Percentiles rank a stretch among this genome's conserved stretches.
phyloP scores from a whole-genome alignment of 1,140 invertebrate species.

The Dermatophagoides farinae region DNA sequence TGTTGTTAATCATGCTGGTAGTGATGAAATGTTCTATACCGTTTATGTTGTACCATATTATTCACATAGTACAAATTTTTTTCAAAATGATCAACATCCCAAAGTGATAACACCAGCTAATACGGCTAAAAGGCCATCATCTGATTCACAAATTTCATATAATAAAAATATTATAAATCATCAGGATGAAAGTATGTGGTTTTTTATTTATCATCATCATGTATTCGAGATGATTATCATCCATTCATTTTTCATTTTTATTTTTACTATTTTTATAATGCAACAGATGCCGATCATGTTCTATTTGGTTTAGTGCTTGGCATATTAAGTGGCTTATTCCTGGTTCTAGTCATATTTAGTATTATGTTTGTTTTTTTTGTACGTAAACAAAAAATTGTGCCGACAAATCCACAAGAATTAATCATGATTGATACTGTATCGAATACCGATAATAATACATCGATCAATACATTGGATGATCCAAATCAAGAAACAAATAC shows the following conservation, averaged over 20 bases:
- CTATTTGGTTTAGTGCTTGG: constrained; percentile 11
- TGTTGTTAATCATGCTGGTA: neutral
- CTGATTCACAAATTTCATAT: constrained; percentile 1
- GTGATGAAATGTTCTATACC: neutral
- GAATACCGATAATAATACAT: constrained; percentile 3
- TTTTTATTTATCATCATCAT: neutral
- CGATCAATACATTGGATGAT: neutral
- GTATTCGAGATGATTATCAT: too few species aligned
- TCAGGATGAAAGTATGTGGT: neutral
- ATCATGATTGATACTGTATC: neutral
- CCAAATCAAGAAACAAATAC: constrained; percentile 9
- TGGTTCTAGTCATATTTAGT: constrained; percentile 13
- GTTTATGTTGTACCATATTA: neutral
- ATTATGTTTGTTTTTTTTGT: constrained; percentile 9
- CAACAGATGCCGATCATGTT: neutral
- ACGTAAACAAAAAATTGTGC: constrained; percentile 5
- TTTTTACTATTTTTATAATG: neutral
- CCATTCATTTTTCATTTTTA: neutral
- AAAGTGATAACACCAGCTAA: neutral
- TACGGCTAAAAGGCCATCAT: neutral
- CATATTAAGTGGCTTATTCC: constrained; percentile 14
- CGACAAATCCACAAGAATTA: neutral
- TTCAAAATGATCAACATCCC: neutral
- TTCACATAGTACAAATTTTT: neutral
- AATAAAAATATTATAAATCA: neutral